These are phyloP conservation scores for Erebia ligea DNA, from an alignment of 2,888 invertebrate species.

Conservation along the genomic window DNA sequence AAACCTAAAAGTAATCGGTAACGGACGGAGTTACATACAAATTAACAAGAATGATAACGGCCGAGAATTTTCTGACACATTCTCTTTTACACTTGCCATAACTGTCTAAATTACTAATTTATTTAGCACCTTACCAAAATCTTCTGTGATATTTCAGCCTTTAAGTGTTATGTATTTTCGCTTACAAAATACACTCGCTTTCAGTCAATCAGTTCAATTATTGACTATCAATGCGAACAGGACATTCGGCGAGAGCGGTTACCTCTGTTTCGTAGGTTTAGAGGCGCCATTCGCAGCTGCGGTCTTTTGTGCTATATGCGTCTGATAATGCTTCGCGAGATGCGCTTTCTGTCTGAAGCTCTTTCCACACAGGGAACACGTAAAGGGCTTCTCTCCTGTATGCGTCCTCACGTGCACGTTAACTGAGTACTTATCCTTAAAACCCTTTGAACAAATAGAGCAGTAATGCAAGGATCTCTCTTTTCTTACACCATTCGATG, in stretches of 20 bases:
- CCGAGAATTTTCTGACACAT: constrained; percentile 57
- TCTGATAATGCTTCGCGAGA: constrained; percentile 96
- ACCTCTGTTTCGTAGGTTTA: constrained; percentile 81
- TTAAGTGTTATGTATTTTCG: constrained; percentile 57
- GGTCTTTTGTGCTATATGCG: constrained; percentile 94
- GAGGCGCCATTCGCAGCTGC: constrained; percentile 86
- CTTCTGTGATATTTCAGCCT: constrained; percentile 80
- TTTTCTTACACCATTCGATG: constrained; percentile 89
- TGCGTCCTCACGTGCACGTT: constrained; percentile 99
- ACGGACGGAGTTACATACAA: constrained; percentile 80
- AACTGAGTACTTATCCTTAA: constrained; percentile 98
- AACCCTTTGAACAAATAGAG: constrained; percentile 96
- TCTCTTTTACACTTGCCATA: constrained; percentile 65
- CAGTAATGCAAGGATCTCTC: constrained; percentile 95
- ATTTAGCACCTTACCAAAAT: constrained; percentile 81
- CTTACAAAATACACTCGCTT: constrained; percentile 65
- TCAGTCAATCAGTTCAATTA: constrained; percentile 67
- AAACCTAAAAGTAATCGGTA: constrained; percentile 75
- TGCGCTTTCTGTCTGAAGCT: constrained; percentile 96
- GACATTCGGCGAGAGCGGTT: constrained; percentile 54
- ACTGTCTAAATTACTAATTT: constrained; percentile 69
- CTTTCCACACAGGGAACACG: constrained; percentile 96
- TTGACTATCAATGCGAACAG: constrained; percentile 64
- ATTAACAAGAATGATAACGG: constrained; percentile 76
- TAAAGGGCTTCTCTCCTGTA: constrained; percentile 98